phyloP scores from a whole-genome alignment of 2,797 vertebrate genomes.

The Cirrhinus mrigala region DNA sequence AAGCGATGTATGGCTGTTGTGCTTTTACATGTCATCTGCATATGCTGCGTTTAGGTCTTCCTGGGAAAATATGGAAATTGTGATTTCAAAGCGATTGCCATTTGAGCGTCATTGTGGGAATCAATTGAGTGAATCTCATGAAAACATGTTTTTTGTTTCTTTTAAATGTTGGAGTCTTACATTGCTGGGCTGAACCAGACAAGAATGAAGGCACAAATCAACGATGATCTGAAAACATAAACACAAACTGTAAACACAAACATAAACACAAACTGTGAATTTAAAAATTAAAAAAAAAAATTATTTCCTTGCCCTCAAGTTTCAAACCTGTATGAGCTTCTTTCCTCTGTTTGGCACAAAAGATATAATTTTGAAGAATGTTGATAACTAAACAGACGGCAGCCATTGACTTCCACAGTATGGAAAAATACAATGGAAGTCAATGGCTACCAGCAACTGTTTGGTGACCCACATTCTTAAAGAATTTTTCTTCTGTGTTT shows the following conservation, averaged over 20 bases:
- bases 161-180: not conserved
- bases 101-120: not conserved
- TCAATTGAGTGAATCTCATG: not conserved
- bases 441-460: not conserved
- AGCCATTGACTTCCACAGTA: not conserved
- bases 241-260: too few species aligned
- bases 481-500: not conserved
- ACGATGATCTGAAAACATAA: not conserved
- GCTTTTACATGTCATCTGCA: not conserved
- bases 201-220: too few species aligned
- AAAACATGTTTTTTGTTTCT: not conserved
- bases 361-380: not conserved
- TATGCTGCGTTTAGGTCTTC: not conserved
- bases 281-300: too few species aligned
- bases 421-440: not conserved
- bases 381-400: not conserved
- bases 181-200: not conserved
- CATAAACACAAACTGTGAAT: not conserved
- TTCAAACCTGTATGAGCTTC: not conserved
- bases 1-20: not conserved
- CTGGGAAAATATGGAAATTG: not conserved
- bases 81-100: not conserved
- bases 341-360: not conserved
- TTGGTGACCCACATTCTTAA: not conserved
- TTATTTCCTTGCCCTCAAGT: not conserved